A percentile compares a stretch with the other conserved stretches of the same genome.
Evolutionary conservation across 1,140 invertebrate species (phyloP).

Genomic region (Cecropterus lyciades): DNA sequence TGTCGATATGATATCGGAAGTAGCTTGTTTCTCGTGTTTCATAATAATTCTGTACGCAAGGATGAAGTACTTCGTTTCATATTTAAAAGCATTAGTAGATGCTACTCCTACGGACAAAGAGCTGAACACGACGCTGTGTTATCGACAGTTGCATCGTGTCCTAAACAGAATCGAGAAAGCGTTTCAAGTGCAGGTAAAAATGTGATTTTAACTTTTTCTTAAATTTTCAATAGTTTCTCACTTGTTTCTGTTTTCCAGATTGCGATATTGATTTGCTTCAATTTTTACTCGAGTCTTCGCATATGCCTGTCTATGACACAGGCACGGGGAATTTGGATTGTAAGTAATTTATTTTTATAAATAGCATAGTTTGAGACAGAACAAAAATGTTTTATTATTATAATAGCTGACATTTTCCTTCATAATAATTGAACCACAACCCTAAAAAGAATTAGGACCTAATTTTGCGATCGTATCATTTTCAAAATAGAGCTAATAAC

Average conservation of each 20-base stretch:
- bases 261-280: conserved; percentile 13
- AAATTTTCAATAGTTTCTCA: background rate
- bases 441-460: too few species aligned
- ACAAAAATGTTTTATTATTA: too few species aligned
- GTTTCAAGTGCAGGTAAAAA: conserved; percentile 18
- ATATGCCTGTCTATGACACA: conserved; percentile 3
- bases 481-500: too few species aligned
- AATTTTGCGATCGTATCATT: too few species aligned
- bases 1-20: conserved; percentile 5
- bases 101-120: conserved; percentile 21
- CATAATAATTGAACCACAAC: too few species aligned
- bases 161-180: conserved; percentile 15
- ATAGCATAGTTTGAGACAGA: background rate
- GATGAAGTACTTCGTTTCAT: conserved; percentile 17
- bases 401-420: too few species aligned
- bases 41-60: background rate
- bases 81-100: conserved; percentile 1
- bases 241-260: conserved; percentile 1
- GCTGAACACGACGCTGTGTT: conserved; percentile 15
- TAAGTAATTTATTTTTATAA: background rate
- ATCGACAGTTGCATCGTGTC: conserved; percentile 24
- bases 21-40: conserved; percentile 13
- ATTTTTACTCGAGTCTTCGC: conserved; percentile 8
- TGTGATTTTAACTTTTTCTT: background rate
- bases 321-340: background rate